Evolutionary conservation across 2,797 vertebrate genomes (phyloP).

Genomic region (Enteromius paludinosus): DNA sequence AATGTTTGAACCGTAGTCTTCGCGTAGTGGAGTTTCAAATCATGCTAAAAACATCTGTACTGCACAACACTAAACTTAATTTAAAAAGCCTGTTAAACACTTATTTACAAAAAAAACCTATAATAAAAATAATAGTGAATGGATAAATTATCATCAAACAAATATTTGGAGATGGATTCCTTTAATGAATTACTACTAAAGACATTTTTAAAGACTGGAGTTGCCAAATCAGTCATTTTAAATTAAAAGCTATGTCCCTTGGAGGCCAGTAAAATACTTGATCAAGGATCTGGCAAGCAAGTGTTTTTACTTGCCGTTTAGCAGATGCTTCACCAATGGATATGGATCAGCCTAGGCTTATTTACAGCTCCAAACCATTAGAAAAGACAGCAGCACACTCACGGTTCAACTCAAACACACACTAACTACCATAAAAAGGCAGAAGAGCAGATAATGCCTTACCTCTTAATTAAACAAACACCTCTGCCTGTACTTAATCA

Average conservation of each 20-base stretch:
- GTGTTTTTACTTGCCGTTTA: conserved; percentile 40
- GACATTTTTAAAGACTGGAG: too few relatives aligned
- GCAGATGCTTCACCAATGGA: conserved; percentile 56
- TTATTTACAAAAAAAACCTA: not conserved
- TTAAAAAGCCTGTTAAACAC: not conserved
- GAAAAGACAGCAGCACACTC: conserved; percentile 69
- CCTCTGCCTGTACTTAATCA: conserved; percentile 80
- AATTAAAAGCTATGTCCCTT: not conserved
- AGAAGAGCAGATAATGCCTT: conserved; percentile 79
- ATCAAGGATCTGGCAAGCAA: conserved; percentile 40
- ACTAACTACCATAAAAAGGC: conserved; percentile 84
- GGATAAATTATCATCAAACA: not conserved
- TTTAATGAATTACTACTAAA: too few relatives aligned
- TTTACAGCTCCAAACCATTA: conserved; percentile 83
- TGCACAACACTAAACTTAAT: not conserved
- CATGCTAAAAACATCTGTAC: not conserved
- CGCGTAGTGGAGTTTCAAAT: not conserved
- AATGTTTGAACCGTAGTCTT: not conserved
- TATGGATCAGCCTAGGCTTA: conserved; percentile 74
- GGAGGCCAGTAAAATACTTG: conserved; percentile 8
- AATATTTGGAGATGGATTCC: too few relatives aligned
- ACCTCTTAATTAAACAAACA: conserved; percentile 92
- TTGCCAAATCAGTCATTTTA: not conserved
- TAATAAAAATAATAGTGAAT: not conserved
- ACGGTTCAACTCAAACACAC: conserved; percentile 71